A percentile compares a stretch with the other conserved stretches of the same genome.
Conservation (phyloP, 2,797 vertebrate genomes). For the Sebastes melanostomus region DNA sequence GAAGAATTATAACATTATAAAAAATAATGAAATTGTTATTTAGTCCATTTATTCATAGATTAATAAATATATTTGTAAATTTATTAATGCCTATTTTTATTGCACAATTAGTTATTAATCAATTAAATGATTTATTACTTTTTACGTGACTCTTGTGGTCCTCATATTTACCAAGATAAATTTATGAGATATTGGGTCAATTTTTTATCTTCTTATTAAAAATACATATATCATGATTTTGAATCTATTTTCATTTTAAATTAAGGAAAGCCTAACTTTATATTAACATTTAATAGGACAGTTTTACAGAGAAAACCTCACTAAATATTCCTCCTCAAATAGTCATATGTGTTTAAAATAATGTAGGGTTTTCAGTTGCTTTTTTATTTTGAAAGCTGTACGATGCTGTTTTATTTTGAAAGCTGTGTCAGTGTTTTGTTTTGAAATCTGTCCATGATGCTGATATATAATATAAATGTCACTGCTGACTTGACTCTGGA, state of each 20-base stretch:
- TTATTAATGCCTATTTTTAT: too few relatives aligned
- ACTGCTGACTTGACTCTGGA: not conserved
- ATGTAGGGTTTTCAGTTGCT: not conserved
- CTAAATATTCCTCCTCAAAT: not conserved
- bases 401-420: too few relatives aligned
- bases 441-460: not conserved
- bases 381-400: too few relatives aligned
- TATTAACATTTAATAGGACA: not conserved
- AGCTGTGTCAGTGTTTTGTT: conserved; percentile 31
- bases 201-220: not conserved
- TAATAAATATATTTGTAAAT: too few relatives aligned
- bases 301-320: not conserved
- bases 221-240: not conserved
- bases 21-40: too few relatives aligned
- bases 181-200: too few relatives aligned
- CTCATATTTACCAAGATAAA: too few relatives aligned
- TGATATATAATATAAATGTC: not conserved
- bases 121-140: too few relatives aligned
- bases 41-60: too few relatives aligned
- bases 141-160: too few relatives aligned
- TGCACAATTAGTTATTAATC: too few relatives aligned
- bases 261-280: not conserved
- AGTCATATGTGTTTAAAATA: not conserved
- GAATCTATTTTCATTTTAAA: not conserved
- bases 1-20: too few relatives aligned